phyloP scores from a whole-genome alignment of 2,888 invertebrate genomes.

The Eledone cirrhosa region DNA sequence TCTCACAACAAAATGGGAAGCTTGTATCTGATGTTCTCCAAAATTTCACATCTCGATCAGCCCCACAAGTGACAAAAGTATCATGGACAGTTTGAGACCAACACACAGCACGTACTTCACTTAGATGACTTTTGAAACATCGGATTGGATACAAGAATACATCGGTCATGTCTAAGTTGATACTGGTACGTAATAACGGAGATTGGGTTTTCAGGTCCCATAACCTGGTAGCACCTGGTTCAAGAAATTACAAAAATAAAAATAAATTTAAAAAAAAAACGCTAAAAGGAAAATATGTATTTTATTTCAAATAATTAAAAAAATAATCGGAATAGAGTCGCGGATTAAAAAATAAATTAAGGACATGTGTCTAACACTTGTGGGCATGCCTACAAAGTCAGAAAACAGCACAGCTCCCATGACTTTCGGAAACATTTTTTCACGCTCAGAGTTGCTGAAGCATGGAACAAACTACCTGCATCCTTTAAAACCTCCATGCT shows the following conservation, averaged over 20 bases:
- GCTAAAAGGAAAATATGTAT: too few species aligned
- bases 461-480: too few species aligned
- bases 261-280: background rate
- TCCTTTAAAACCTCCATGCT: too few species aligned
- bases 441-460: too few species aligned
- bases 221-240: slow-evolving; percentile 32
- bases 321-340: too few species aligned
- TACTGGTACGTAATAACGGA: slow-evolving; percentile 15
- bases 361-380: too few species aligned
- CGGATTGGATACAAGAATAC: slow-evolving; percentile 31
- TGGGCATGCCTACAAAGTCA: too few species aligned
- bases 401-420: too few species aligned
- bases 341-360: too few species aligned
- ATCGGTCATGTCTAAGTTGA: background rate
- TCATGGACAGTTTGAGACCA: slow-evolving; percentile 33
- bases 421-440: too few species aligned
- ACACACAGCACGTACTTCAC: slow-evolving; percentile 29
- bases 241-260: background rate
- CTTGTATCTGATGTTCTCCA: slow-evolving; percentile 30
- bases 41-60: slow-evolving; percentile 32
- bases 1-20: slow-evolving; percentile 21
- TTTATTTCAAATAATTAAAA: too few species aligned
- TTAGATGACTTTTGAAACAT: slow-evolving; percentile 30
- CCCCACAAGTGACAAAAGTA: slow-evolving; percentile 33
- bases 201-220: slow-evolving; percentile 36